A percentile compares a stretch with the other conserved stretches of the same genome.
phyloP scores from a whole-genome alignment of 2,797 vertebrate genomes.

The Siniperca obscura region DNA sequence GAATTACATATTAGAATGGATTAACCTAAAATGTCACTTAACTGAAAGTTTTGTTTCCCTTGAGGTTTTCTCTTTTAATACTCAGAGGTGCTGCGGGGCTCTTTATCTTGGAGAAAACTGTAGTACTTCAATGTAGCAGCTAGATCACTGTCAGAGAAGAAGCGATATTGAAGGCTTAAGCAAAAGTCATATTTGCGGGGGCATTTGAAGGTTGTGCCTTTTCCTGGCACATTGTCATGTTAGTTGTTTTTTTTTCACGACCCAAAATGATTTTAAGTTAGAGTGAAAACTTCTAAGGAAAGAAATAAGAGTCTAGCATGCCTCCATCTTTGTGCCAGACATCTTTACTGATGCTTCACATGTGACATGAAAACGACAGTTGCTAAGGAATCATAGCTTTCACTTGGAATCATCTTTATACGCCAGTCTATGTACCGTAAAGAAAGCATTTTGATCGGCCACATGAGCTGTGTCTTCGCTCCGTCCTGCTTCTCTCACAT shows the following conservation, averaged over 20 bases:
- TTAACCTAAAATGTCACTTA: constrained; percentile 60
- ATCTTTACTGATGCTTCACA: background rate
- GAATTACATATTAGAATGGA: constrained; percentile 35
- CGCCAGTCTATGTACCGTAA: background rate
- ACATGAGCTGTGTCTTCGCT: background rate
- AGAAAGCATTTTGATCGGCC: background rate
- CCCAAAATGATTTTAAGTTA: constrained; percentile 16
- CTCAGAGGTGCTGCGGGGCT: constrained; percentile 27
- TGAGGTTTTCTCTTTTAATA: constrained; percentile 47
- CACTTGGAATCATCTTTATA: background rate
- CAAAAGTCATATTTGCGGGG: constrained; percentile 36
- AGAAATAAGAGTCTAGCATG: background rate
- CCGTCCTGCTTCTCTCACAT: constrained; percentile 5
- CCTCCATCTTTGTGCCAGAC: background rate
- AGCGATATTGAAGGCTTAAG: constrained; percentile 32
- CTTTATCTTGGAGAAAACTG: constrained; percentile 50
- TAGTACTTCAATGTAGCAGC: constrained; percentile 44
- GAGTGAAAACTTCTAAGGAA: background rate
- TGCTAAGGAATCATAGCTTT: background rate
- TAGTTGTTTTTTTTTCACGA: constrained; percentile 1
- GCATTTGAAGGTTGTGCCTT: constrained; percentile 50
- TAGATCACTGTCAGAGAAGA: constrained; percentile 33
- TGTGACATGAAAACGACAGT: background rate
- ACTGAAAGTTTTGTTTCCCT: constrained; percentile 60
- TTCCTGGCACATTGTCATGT: constrained; percentile 5